Evolutionary conservation across 1,140 invertebrate genomes (phyloP), one percentile per base, ranked within the genome.

Genomic region (Metopolophium dirhodum): DNA sequence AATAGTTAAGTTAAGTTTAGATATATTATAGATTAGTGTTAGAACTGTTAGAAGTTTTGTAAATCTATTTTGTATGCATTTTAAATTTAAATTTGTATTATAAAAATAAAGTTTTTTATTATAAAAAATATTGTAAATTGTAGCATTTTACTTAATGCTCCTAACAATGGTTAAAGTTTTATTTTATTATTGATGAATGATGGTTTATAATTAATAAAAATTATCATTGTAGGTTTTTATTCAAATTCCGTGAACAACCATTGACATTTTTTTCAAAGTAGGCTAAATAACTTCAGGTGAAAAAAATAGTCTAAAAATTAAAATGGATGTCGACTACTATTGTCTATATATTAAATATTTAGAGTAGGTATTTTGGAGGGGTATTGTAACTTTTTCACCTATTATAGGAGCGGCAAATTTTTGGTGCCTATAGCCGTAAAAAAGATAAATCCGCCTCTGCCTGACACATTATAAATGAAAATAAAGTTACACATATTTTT

Each of bases 101-200:
- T 82, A 82, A 82, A 82, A 82, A 82, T 82, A 82, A 54, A 54
- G 68, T 82, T 82, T 82, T 82, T 82, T 82, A 82, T 37, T 82
- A 82, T 82, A 82, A 82, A 82, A 82, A 82, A 82, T 82, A 82
- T 82, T 82, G n/a, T 82, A 82, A 82, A 82, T 47, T 47, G 45
- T 47, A 47, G 45, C 45, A 7, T 47, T 8, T 47, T 47, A 47
- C 45, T 47, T 47, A 82, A 82, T 82, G 77, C n/a, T 82, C 77
- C 77, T 82, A 82, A 82, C 77, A 82, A 82, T 82, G 77, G 77
- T 82, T 82, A 82, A 35, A 82, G 77, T 82, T 82, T 82, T 82
- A 35, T 82, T 82, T 82, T 82, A 82, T 82, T 82, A 82, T 82
- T 82, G 77, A 82, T 82, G 68, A 82, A n/a, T 82, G 68, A 82